A percentile compares a stretch with the other conserved stretches of the same genome.
Conservation (phyloP, 2,797 vertebrate genomes). For the Neopelma chrysocephalum region DNA sequence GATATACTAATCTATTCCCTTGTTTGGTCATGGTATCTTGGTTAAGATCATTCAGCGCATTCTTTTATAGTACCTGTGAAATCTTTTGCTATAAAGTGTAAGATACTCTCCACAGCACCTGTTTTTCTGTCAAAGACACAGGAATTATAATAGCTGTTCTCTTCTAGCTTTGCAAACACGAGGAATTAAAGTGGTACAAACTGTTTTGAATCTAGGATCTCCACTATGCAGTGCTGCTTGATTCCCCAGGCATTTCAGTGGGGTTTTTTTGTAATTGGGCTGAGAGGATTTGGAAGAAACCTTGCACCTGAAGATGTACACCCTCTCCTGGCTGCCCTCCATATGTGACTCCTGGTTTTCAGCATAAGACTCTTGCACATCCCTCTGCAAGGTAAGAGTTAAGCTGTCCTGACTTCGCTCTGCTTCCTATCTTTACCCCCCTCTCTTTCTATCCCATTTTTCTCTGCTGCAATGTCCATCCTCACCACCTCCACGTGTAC, state of each 20-base stretch:
- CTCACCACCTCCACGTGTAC: not conserved
- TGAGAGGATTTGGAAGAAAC: not conserved
- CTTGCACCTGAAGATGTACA: rapidly evolving
- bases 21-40: not conserved
- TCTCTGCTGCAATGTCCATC: not conserved
- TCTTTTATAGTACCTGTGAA: not conserved
- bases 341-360: not conserved
- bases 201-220: not conserved
- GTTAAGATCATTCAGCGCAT: not conserved
- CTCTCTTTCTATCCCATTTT: not conserved
- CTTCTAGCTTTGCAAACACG: not conserved
- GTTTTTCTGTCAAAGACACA: not conserved
- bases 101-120: not conserved
- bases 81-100: not conserved
- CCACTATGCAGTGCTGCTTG: not conserved
- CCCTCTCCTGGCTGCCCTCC: not conserved
- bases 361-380: not conserved
- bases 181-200: not conserved
- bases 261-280: rapidly evolving
- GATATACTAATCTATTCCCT: not conserved
- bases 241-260: not conserved
- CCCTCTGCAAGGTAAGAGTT: not conserved
- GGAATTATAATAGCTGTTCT: not conserved
- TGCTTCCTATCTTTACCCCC: not conserved
- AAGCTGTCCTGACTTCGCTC: not conserved